Percentiles rank a stretch among this genome's conserved stretches.
Conservation (phyloP, 2,888 invertebrate species). For the Chirona hameri region DNA sequence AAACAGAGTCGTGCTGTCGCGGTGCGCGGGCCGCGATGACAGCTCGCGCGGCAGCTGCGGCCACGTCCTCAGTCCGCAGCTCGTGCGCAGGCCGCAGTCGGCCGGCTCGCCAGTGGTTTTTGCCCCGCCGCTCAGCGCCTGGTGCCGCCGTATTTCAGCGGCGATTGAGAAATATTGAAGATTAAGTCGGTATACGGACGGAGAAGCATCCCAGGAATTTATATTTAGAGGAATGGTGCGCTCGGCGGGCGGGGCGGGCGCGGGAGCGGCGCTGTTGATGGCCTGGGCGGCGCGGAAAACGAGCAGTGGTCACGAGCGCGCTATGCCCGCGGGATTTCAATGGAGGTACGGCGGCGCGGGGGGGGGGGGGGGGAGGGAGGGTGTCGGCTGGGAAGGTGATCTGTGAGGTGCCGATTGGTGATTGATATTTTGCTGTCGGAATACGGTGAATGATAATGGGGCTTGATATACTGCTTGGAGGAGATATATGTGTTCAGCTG, state of each 20-base stretch:
- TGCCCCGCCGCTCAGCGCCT: neutral
- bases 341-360: too few species aligned
- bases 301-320: neutral
- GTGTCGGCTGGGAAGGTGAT: too few species aligned
- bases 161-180: slow-evolving; percentile 28
- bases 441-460: too few species aligned
- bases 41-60: neutral
- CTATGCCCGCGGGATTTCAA: neutral
- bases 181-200: slow-evolving; percentile 27
- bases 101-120: neutral
- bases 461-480: too few species aligned
- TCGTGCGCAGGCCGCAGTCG: neutral
- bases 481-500: neutral
- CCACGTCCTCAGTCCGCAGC: neutral
- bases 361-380: too few species aligned
- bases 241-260: neutral
- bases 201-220: slow-evolving; percentile 13
- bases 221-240: slow-evolving; percentile 24
- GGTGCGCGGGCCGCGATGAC: slow-evolving; percentile 4
- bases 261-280: neutral
- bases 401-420: too few species aligned
- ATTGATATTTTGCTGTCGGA: too few species aligned
- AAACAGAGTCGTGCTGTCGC: neutral
- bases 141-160: neutral
- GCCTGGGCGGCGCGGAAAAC: neutral